A percentile compares a stretch with the other conserved stretches of the same genome.
phyloP scores from a whole-genome alignment of 2,888 invertebrate genomes.

The Euzophera pinguis region DNA sequence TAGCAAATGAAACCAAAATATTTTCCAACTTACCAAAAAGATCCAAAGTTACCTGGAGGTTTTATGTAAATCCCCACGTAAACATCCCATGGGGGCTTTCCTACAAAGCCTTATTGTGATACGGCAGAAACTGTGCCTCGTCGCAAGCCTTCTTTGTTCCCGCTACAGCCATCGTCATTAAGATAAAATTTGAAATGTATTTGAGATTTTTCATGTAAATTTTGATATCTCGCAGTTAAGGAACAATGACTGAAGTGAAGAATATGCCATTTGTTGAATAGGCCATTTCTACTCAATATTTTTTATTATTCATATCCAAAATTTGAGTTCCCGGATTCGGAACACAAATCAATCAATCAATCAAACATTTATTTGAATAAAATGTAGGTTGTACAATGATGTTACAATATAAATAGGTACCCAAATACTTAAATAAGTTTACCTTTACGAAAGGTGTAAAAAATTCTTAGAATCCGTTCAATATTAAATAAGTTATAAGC shows the following conservation, averaged over 20 bases:
- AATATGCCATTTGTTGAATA: too few relatives aligned
- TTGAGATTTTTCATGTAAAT: background rate
- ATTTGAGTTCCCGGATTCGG: too few relatives aligned
- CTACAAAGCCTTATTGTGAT: conserved; percentile 7
- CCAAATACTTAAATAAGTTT: too few relatives aligned
- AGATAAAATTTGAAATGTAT: conserved; percentile 7
- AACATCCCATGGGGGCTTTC: conserved; percentile 6
- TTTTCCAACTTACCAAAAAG: background rate
- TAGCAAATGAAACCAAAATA: background rate
- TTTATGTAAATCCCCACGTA: conserved; percentile 5
- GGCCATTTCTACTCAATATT: too few relatives aligned
- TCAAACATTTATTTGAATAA: too few relatives aligned
- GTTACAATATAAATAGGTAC: too few relatives aligned
- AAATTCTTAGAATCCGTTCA: too few relatives aligned
- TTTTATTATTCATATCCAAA: too few relatives aligned
- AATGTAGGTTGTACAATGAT: too few relatives aligned
- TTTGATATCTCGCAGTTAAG: background rate
- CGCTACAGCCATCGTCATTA: background rate
- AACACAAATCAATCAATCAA: too few relatives aligned
- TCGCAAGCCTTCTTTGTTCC: conserved; percentile 5
- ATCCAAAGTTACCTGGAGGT: background rate
- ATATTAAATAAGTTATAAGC: too few relatives aligned
- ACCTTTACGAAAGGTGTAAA: too few relatives aligned
- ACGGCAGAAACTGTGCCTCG: conserved; percentile 2
- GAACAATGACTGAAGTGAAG: background rate